A percentile compares a stretch with the other conserved stretches of the same genome.
Conservation (phyloP, 2,888 invertebrate species). For the Lasioglossum lativentre region DNA sequence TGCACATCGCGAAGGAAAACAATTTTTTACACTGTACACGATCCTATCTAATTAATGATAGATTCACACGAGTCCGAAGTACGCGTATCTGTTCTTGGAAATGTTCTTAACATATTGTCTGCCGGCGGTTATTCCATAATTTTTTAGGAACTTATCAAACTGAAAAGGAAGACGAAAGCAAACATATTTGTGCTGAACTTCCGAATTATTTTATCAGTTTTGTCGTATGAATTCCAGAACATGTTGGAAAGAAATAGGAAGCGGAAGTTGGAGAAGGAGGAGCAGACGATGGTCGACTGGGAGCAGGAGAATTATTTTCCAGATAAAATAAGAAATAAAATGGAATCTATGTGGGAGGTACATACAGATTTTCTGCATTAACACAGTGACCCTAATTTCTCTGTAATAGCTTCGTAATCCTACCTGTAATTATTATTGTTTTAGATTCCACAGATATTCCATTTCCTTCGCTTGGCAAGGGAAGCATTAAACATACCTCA, state of each 20-base stretch:
- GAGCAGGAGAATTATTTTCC: conserved; percentile 84
- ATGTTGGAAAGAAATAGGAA: conserved; percentile 78
- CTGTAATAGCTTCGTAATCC: neutral
- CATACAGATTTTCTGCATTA: conserved; percentile 19
- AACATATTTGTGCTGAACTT: neutral
- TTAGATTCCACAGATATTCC: conserved; percentile 87
- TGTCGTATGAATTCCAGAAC: conserved; percentile 33
- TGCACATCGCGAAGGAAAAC: conserved; percentile 15
- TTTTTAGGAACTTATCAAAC: too few species aligned
- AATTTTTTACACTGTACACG: conserved; percentile 31
- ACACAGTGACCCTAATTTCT: neutral
- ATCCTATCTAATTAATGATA: conserved; percentile 54
- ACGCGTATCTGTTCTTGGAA: conserved; percentile 1
- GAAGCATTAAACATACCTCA: conserved; percentile 85
- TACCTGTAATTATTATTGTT: conserved; percentile 14
- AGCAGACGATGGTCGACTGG: conserved; percentile 84
- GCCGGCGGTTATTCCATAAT: too few species aligned
- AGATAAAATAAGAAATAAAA: conserved; percentile 81
- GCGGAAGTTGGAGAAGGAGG: conserved; percentile 83
- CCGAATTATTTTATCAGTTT: neutral
- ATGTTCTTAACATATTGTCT: neutral
- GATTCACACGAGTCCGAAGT: neutral
- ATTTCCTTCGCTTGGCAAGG: conserved; percentile 86
- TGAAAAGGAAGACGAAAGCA: too few species aligned
- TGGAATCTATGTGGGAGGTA: conserved; percentile 87